A percentile compares a stretch with the other conserved stretches of the same genome.
These are phyloP conservation scores for Chrysodeixis includens DNA, from an alignment of 2,888 invertebrate species.

Conservation along the genomic window DNA sequence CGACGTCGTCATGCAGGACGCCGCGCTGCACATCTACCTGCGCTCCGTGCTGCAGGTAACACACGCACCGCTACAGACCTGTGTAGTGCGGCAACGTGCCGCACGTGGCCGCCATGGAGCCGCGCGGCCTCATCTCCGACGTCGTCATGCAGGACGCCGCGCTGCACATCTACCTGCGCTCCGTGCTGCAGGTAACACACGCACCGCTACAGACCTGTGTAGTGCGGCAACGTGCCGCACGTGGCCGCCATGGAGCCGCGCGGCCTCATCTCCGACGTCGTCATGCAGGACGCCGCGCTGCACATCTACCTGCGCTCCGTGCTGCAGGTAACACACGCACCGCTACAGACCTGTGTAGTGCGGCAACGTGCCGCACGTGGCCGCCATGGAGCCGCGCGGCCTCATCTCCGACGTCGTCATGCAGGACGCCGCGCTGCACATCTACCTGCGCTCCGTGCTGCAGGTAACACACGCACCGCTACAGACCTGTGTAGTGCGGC, in stretches of 20 bases:
- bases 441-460: slow-evolving; percentile 96
- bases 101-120: slow-evolving; percentile 88
- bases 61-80: slow-evolving; percentile 70
- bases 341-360: slow-evolving; percentile 76
- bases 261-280: slow-evolving; percentile 96
- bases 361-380: slow-evolving; percentile 71
- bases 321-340: no score
- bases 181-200: slow-evolving; percentile 95
- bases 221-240: slow-evolving; percentile 68
- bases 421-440: slow-evolving; percentile 94
- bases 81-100: slow-evolving; percentile 66
- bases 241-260: slow-evolving; percentile 91
- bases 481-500: slow-evolving; percentile 34
- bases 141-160: slow-evolving; percentile 95
- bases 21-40: slow-evolving; percentile 95
- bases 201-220: slow-evolving; percentile 69
- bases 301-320: slow-evolving; percentile 96
- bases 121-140: slow-evolving; percentile 96
- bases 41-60: slow-evolving; percentile 96
- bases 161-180: slow-evolving; percentile 95
- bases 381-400: slow-evolving; percentile 92
- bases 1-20: slow-evolving; percentile 95
- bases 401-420: slow-evolving; percentile 96
- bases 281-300: slow-evolving; percentile 95
- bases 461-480: no score